Base-by-base conservation (phyloP, 2,113 vertebrate genomes). In the Hippocampus abdominalis region DNA sequence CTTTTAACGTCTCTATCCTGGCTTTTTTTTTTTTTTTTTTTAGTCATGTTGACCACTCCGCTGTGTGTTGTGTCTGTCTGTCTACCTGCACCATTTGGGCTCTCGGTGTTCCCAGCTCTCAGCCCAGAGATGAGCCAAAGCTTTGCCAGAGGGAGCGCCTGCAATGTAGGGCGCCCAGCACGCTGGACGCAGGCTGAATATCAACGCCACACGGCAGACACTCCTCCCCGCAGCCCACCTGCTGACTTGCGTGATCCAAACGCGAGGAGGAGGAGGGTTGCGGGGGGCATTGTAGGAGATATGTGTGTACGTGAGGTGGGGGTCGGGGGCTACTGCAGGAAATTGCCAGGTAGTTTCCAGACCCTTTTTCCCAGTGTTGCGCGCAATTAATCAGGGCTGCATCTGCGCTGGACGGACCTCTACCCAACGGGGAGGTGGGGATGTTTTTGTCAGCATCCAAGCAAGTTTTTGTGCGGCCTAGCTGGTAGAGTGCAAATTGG, bases 271-370 rank as follows among this genome's bases (percentile, higher is more conserved):
- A 60, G 64, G 51, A 61, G 64, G 73, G 59, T n/a, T n/a, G n/a
- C 32, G 32, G 32, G 49, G 72, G 29, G 73, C n/a, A n/a, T 74
- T 64, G 74, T 62, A 49, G 74, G 21, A 72, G 73, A 64, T 32
- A 62, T 44, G 15, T 64, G 62, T 42, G 40, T 11, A 42, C 44
- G 59, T 62, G 60, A 39, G 51, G 68, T 80, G 77, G 70, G 63
- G 73, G 70, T 76, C 77, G 78, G 86, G 85, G 77, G 69, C 73
- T 73, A 85, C 81, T 87, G 83, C 79, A 87, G 87, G 91, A 92
- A 92, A 92, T 90, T 91, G 90, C 88, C 91, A 92, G 92, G 90
- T 92, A 92, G 90, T 91, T 90, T 92, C 89, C 87, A 93, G 91
- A 92, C 89, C 91, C 91, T 91, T 89, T 89, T 92, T 93, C 90